These are phyloP conservation scores for Aphelenchoides besseyi DNA, from an alignment of 1,140 invertebrate genomes.

Conservation along the genomic window DNA sequence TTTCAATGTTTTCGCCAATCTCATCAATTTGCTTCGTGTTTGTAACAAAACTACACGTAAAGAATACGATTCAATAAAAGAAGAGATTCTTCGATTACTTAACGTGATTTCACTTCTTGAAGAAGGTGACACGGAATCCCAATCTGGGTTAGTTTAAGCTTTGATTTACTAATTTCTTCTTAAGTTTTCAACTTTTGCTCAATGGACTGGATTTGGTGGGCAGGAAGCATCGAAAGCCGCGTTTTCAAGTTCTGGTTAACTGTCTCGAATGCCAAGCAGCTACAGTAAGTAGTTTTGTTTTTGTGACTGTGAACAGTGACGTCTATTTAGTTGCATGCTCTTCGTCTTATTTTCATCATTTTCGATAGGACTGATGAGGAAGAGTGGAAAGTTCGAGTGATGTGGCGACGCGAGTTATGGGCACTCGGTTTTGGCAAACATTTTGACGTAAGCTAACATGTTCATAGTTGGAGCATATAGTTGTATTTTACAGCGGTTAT, in stretches of 20 bases:
- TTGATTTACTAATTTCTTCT: slow-evolving; percentile 13
- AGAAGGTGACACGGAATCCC: not conserved
- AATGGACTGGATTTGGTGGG: slow-evolving; percentile 28
- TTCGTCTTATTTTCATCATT: slow-evolving; percentile 31
- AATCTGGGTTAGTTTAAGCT: slow-evolving; percentile 1
- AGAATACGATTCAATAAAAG: not conserved
- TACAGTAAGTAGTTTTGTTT: slow-evolving; percentile 21
- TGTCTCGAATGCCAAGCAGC: slow-evolving; percentile 29
- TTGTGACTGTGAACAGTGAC: no score
- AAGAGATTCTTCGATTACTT: not conserved
- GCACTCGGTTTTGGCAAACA: slow-evolving; percentile 27
- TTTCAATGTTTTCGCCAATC: not conserved
- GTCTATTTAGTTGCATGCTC: slow-evolving; percentile 29
- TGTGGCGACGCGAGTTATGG: slow-evolving; percentile 40
- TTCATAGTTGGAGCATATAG: not conserved
- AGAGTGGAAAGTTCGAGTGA: slow-evolving; percentile 41
- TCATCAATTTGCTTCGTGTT: not conserved
- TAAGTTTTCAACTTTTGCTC: slow-evolving; percentile 30
- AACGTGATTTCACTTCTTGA: not conserved
- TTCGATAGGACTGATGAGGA: slow-evolving; percentile 30
- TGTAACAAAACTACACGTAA: not conserved
- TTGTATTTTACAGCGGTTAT: not conserved
- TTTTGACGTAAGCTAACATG: slow-evolving; percentile 30
- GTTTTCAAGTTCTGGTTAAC: slow-evolving; percentile 35
- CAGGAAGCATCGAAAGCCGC: slow-evolving; percentile 29